These are phyloP conservation scores for Pygocentrus nattereri DNA, from an alignment of 2,797 vertebrate genomes.

Conservation along the genomic window DNA sequence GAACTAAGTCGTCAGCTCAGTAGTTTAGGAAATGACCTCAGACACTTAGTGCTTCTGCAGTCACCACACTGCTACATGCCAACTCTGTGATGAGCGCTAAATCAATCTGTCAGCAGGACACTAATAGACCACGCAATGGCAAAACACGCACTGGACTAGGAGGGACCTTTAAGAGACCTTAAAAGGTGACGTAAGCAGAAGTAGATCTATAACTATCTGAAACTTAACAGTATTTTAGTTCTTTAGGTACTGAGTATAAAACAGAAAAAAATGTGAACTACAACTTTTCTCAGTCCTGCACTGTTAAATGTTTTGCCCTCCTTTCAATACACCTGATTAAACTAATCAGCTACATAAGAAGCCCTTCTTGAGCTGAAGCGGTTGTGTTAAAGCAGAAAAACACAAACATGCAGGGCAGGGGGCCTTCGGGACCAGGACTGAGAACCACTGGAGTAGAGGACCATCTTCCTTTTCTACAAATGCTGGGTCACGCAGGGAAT, in stretches of 20 bases:
- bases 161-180: background rate
- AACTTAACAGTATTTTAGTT: no score
- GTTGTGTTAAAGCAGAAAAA: no score
- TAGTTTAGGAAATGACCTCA: conserved; percentile 69
- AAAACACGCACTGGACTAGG: conserved; percentile 1
- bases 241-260: no score
- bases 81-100: conserved; percentile 76
- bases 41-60: conserved; percentile 65
- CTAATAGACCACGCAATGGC: background rate
- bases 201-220: no score
- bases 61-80: conserved; percentile 75
- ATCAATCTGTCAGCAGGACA: conserved; percentile 57
- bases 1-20: conserved; percentile 81
- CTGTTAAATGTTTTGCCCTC: no score
- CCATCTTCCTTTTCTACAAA: no score
- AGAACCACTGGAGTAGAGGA: no score
- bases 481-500: conserved; percentile 1
- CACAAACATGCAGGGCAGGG: no score
- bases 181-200: background rate
- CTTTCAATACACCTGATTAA: background rate
- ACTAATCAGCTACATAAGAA: background rate
- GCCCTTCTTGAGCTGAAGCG: no score
- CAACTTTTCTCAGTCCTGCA: no score
- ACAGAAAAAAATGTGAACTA: no score
- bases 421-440: no score